Evolutionary conservation across 1,140 invertebrate genomes (phyloP), one percentile per base, ranked within the genome.

Genomic region (Brachionus asplanchnoidis): DNA sequence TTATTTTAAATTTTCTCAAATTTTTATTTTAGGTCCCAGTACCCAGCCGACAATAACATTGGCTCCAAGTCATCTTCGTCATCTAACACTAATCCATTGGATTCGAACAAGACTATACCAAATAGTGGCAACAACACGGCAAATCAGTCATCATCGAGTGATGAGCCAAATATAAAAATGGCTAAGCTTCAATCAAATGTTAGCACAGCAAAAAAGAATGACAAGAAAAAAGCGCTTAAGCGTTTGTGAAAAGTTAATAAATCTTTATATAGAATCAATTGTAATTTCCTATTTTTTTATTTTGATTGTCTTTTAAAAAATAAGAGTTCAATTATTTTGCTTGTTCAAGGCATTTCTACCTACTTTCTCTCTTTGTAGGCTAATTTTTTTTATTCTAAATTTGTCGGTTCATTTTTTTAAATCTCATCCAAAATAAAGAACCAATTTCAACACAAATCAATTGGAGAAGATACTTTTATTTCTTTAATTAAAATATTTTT

Each of bases 31-130:
- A 56, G 77, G 36, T 44, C 84, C 82, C n/a, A 80, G 84, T 85
- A 85, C 85, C 85, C 86, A 85, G 23, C 83, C 60, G 73, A 84
- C 42, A 84, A 84, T 85, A 60, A 60, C 53, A 65, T 85, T 26
- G 84, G 82, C 20, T 23, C 42, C 20, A 77, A 46, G 20, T 77
- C 79, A n/a, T 82, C 79, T 9, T 60, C 79, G 11, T 65, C 79
- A 44, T 65, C 79, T 32, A 65, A 60, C 12, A 82, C 79, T 36
- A 82, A 65, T 46, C 79, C 79, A 65, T 40, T 82, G 2, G 79
- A 82, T 60, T 82, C 79, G 7, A 82, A 82, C 40, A 82, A 82
- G 36, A 77, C 73, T 26, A 77, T 77, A 77, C 73, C 73, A 20
- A 82, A 60, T 44, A 42, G 53, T 40, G 53, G 79, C 9, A 82